These are phyloP conservation scores for Scatophagus argus DNA, from an alignment of 2,113 vertebrate genomes.

Conservation along the genomic window DNA sequence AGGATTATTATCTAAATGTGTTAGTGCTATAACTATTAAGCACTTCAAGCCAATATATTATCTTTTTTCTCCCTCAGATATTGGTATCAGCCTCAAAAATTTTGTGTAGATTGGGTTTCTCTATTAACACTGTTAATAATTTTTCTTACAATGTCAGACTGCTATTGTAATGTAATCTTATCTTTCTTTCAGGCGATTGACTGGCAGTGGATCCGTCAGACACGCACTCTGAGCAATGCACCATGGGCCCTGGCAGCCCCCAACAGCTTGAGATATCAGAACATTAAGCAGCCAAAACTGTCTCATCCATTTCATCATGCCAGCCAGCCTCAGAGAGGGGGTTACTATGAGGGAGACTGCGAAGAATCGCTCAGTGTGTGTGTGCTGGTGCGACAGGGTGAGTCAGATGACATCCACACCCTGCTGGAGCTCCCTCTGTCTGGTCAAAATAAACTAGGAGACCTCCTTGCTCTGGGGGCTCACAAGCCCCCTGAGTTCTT, in stretches of 20 bases:
- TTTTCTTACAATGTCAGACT: background rate
- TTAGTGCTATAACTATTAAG: too few relatives aligned
- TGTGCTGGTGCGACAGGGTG: constrained; percentile 64
- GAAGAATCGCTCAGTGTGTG: constrained; percentile 72
- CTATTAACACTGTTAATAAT: constrained; percentile 4
- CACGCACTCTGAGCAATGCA: constrained; percentile 73
- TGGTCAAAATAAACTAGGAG: constrained; percentile 33
- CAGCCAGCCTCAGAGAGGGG: constrained; percentile 45
- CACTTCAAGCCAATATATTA: too few relatives aligned
- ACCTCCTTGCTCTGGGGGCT: constrained; percentile 49
- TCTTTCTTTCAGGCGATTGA: constrained; percentile 55
- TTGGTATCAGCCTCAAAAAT: too few relatives aligned
- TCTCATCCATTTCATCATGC: constrained; percentile 67
- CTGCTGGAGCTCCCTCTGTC: constrained; percentile 75
- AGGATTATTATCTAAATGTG: too few relatives aligned
- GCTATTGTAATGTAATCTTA: too few relatives aligned
- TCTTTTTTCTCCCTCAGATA: too few relatives aligned
- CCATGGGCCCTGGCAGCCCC: constrained; percentile 78
- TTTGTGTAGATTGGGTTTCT: too few relatives aligned
- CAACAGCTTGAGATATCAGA: constrained; percentile 77
- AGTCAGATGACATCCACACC: constrained; percentile 52
- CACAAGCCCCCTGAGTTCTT: constrained; percentile 59
- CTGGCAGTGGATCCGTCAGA: constrained; percentile 51
- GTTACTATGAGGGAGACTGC: constrained; percentile 68
- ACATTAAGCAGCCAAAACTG: constrained; percentile 57